A percentile compares a stretch with the other conserved stretches of the same genome.
phyloP scores from a whole-genome alignment of 2,797 vertebrate genomes.

The Bucorvus abyssinicus region DNA sequence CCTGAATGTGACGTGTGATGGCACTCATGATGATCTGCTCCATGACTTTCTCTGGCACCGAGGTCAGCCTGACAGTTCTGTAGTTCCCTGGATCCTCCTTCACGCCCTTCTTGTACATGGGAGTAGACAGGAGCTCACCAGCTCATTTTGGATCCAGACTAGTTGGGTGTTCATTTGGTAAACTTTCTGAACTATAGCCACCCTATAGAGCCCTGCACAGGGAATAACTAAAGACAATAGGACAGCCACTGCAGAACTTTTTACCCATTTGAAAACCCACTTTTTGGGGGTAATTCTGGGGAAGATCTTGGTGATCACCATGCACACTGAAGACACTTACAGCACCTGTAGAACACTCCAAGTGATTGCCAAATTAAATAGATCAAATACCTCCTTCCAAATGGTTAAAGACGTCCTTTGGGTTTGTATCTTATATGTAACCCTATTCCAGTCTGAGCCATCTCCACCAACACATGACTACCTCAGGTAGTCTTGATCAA shows the following conservation, averaged over 20 bases:
- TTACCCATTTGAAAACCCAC: neutral
- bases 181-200: neutral
- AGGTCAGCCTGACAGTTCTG: too few relatives aligned
- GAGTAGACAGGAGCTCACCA: neutral
- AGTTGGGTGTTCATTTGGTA: neutral
- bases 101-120: too few relatives aligned
- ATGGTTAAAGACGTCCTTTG: neutral
- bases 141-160: neutral
- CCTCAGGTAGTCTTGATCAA: neutral
- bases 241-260: neutral
- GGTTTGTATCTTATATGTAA: neutral
- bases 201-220: neutral
- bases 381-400: neutral
- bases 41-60: too few relatives aligned
- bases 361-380: neutral
- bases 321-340: neutral
- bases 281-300: neutral
- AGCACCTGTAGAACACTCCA: neutral
- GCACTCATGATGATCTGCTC: too few relatives aligned
- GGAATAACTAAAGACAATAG: neutral
- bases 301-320: neutral
- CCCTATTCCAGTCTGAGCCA: neutral
- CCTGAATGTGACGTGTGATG: too few relatives aligned
- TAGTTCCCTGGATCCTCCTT: too few relatives aligned
- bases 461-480: neutral